These are phyloP conservation scores for Acanthurus lineatus DNA, from an alignment of 2,797 vertebrate genomes.

Conservation along the genomic window DNA sequence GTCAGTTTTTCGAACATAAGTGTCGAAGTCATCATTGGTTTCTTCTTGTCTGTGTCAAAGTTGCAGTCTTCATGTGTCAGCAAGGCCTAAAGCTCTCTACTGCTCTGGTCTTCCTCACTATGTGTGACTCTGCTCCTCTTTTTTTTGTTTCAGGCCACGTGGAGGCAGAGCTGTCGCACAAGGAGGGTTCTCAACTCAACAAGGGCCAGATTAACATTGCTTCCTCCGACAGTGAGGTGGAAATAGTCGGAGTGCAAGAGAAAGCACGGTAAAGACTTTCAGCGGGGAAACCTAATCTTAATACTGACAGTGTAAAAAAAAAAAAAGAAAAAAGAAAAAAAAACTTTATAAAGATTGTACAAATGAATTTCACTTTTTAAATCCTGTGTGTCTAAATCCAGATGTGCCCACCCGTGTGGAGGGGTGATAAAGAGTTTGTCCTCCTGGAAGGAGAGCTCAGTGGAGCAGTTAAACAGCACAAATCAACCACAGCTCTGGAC, in stretches of 20 bases:
- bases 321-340: too few relatives aligned
- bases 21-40: conserved; percentile 60
- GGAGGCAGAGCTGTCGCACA: conserved; percentile 88
- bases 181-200: conserved; percentile 86
- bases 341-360: background rate
- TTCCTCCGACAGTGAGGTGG: conserved; percentile 97
- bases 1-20: conserved; percentile 37
- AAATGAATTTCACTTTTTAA: conserved; percentile 12
- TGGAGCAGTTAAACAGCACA: conserved; percentile 85
- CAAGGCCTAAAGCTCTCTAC: conserved; percentile 57
- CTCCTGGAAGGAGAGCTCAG: conserved; percentile 91
- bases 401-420: conserved; percentile 92
- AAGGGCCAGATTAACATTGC: conserved; percentile 92
- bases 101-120: conserved; percentile 40
- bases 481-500: conserved; percentile 92
- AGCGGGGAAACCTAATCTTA: background rate
- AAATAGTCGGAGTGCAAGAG: conserved; percentile 97
- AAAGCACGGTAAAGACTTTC: conserved; percentile 89
- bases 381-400: conserved; percentile 64
- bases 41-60: conserved; percentile 67
- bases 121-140: conserved; percentile 64
- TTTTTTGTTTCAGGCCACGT: conserved; percentile 87
- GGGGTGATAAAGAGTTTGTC: conserved; percentile 97
- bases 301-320: background rate
- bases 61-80: conserved; percentile 63